Evolutionary conservation across 1,140 invertebrate genomes (phyloP), one percentile per base, ranked within the genome.

Genomic region (Radopholus similis): DNA sequence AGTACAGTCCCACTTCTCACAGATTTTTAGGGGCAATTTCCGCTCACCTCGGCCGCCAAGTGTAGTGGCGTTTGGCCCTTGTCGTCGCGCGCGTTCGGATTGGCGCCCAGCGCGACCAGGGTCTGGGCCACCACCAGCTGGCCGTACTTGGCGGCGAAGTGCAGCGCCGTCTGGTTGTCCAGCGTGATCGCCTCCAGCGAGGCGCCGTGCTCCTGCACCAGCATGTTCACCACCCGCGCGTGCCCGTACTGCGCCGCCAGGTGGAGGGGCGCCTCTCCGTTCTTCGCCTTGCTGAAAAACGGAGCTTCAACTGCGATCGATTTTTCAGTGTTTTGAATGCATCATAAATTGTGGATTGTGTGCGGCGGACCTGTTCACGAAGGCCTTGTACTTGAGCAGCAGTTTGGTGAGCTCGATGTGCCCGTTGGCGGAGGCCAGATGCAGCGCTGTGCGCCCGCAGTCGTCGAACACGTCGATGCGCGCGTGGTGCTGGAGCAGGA

Each of bases 401-500:
- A 92, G 90, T 83, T 97, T 92, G 79, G 93, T 95, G 0, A 97
- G 91, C 83, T 93, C 84, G 15, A 85, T 71, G 80, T 91, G 95
- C 0, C 95, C 95, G 76, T 90, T 89, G 80, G 97, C 93, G 1
- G 93, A 92, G 0, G 94, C 93, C 65, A 97, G 85, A 84, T 99
- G 95, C 42, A 99, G 85, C 3, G 76, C 77, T n/a, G 81, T 82
- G 30, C 75, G 18, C 1, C 73, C 73, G 28, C 58, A 57, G 93
- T 90, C 89, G 83, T 99, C 95, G 83, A 98, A 98, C 0, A 98
- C 94, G 84, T 99, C 95, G 6, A 98, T 95, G 81, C 95, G 88
- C 1, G 94, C 95, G 66, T 87, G 84, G 68, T 88, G 84, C 49
- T 86, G 80, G 4, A 89, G 82, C 4, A 88, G 78, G 21, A 87